These are phyloP conservation scores for Stegophylla sp. DNA, from an alignment of 2,888 invertebrate genomes.

Conservation along the genomic window DNA sequence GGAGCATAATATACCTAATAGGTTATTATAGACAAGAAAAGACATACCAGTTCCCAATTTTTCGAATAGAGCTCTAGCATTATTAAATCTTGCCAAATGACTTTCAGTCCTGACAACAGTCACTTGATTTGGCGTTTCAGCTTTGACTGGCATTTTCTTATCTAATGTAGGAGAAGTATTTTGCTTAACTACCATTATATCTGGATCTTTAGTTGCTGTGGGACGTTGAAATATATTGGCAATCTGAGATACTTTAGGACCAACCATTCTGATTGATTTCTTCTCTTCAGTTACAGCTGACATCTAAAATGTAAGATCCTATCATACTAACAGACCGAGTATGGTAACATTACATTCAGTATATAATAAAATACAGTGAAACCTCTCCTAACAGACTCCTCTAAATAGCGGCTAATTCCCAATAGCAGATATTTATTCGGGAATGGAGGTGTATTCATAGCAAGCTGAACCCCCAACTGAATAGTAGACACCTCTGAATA, in stretches of 20 bases:
- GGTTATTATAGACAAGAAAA: neutral
- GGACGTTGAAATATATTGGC: conserved; percentile 83
- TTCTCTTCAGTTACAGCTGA: conserved; percentile 62
- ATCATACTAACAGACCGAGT: neutral
- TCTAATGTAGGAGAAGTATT: conserved; percentile 63
- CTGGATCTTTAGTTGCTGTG: conserved; percentile 62
- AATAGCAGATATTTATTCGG: no score
- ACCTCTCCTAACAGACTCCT: no score
- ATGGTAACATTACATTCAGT: neutral
- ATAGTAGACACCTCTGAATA: no score
- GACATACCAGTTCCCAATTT: conserved; percentile 71
- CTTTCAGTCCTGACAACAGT: conserved; percentile 86
- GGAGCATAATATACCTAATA: no score
- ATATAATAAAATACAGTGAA: no score
- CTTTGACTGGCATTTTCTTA: conserved; percentile 62
- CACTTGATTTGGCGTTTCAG: conserved; percentile 66
- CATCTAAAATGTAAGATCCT: conserved; percentile 39
- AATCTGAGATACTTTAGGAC: conserved; percentile 88
- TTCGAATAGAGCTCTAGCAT: conserved; percentile 88
- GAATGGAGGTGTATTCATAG: no score
- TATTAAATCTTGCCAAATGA: conserved; percentile 88
- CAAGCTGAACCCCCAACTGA: no score
- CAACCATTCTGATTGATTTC: conserved; percentile 66
- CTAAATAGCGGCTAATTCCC: no score
- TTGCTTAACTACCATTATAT: conserved; percentile 62